A percentile compares a stretch with the other conserved stretches of the same genome.
Conservation (phyloP, 2,113 vertebrate species). For the Mustela lutreola region DNA sequence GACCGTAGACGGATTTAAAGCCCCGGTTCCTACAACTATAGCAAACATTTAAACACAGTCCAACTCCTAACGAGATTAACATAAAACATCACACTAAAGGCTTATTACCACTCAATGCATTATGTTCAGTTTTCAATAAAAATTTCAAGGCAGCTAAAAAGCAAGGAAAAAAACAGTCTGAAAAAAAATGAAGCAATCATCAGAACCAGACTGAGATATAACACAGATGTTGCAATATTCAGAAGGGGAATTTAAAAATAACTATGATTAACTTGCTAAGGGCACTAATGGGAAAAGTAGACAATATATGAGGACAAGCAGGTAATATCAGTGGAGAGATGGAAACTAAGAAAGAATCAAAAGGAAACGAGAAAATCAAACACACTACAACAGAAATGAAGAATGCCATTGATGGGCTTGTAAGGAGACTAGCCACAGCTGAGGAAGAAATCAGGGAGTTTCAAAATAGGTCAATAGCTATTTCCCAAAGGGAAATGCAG, state of each 20-base stretch:
- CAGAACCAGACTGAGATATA: neutral
- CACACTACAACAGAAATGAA: neutral
- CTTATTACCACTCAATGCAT: neutral
- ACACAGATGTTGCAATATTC: neutral
- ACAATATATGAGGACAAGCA: neutral
- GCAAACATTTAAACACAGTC: neutral
- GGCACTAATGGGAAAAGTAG: neutral
- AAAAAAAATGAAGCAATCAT: neutral
- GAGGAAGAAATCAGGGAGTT: neutral
- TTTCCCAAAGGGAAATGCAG: neutral
- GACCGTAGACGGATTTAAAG: neutral
- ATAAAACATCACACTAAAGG: neutral
- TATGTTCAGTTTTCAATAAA: neutral
- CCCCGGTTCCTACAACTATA: neutral
- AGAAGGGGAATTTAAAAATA: conserved; percentile 22
- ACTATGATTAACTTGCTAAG: neutral
- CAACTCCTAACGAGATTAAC: neutral
- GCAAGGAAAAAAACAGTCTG: neutral
- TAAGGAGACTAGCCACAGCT: neutral
- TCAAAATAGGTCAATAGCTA: neutral
- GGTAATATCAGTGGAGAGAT: neutral
- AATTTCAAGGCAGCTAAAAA: neutral
- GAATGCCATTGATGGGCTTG: neutral
- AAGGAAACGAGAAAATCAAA: neutral
- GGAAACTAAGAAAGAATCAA: neutral